Evolutionary conservation across 2,113 vertebrate genomes (phyloP).

Genomic region (Anseranas semipalmata): DNA sequence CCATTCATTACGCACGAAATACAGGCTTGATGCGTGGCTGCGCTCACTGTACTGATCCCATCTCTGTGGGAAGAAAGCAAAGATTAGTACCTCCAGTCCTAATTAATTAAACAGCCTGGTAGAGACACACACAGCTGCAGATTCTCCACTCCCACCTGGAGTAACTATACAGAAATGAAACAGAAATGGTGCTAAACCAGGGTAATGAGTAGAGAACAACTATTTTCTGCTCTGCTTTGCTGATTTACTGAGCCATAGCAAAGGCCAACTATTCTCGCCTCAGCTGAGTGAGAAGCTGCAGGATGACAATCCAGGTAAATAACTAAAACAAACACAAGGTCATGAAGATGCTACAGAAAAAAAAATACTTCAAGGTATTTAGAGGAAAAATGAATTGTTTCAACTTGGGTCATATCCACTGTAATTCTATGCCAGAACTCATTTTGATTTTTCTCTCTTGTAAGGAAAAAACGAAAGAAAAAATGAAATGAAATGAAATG

Average conservation of each 20-base stretch:
- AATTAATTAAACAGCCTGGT: background rate
- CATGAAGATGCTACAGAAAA: background rate
- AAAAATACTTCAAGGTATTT: background rate
- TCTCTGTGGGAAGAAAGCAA: background rate
- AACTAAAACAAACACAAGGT: background rate
- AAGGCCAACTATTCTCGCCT: background rate
- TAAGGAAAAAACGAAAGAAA: background rate
- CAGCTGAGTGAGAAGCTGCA: background rate
- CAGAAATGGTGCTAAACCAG: background rate
- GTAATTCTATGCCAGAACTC: background rate
- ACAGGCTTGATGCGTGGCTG: background rate
- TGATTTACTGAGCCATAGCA: background rate
- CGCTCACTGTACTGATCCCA: background rate
- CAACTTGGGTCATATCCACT: background rate
- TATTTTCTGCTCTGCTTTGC: background rate
- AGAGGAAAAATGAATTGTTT: background rate
- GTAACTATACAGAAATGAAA: background rate
- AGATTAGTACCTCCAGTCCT: background rate
- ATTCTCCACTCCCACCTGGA: background rate
- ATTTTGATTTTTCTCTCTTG: background rate
- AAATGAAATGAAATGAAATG: too few relatives aligned
- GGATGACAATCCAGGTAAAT: background rate
- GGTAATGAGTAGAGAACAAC: background rate
- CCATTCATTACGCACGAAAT: too few relatives aligned
- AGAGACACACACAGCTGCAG: background rate